These are phyloP conservation scores for Spodoptera frugiperda DNA, from an alignment of 1,140 invertebrate species.

Conservation along the genomic window DNA sequence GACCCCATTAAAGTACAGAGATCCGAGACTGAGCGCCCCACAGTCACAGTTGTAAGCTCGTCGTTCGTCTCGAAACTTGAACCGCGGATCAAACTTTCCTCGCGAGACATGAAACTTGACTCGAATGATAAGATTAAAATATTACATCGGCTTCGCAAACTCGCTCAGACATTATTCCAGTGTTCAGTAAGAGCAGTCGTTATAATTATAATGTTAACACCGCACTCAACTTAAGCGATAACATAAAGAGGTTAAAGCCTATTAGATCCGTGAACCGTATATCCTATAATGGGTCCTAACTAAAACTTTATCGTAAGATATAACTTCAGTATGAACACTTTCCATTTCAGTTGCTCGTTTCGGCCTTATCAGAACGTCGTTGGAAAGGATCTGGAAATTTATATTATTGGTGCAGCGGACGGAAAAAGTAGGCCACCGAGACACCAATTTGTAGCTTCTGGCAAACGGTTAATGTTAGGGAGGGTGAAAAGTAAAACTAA, in stretches of 20 bases:
- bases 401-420: slow-evolving; percentile 40
- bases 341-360: slow-evolving; percentile 47
- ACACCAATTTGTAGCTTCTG: slow-evolving; percentile 25
- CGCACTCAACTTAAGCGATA: slow-evolving; percentile 51
- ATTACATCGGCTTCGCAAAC: slow-evolving; percentile 78
- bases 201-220: slow-evolving; percentile 57
- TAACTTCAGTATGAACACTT: slow-evolving; percentile 46
- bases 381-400: slow-evolving; percentile 43
- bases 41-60: slow-evolving; percentile 63
- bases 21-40: slow-evolving; percentile 51
- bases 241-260: slow-evolving; percentile 38
- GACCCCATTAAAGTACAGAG: slow-evolving; percentile 48
- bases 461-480: slow-evolving; percentile 38
- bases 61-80: slow-evolving; percentile 74
- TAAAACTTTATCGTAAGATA: slow-evolving; percentile 45
- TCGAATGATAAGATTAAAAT: slow-evolving; percentile 83
- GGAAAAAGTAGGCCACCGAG: slow-evolving; percentile 37
- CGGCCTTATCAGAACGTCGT: slow-evolving; percentile 35
- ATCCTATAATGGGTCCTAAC: slow-evolving; percentile 41
- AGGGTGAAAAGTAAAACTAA: slow-evolving; percentile 69
- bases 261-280: slow-evolving; percentile 37
- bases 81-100: slow-evolving; percentile 79
- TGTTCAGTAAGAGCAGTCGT: slow-evolving; percentile 57
- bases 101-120: slow-evolving; percentile 80
- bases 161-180: slow-evolving; percentile 65